phyloP scores from a whole-genome alignment of 53 echinoderm and acorn worm genomes.

The Echinarachnius parma region DNA sequence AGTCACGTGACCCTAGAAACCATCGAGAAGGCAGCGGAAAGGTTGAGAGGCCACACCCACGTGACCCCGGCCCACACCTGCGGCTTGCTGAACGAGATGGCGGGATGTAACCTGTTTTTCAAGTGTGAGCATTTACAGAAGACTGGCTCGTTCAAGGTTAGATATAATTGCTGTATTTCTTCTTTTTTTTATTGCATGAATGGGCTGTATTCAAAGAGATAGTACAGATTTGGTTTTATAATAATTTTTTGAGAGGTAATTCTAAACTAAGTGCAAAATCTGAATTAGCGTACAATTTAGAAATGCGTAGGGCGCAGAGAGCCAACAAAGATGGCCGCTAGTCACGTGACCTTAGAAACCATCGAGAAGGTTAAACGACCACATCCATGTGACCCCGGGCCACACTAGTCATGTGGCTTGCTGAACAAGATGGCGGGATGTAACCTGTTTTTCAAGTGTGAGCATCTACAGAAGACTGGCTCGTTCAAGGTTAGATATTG shows the following conservation, averaged over 20 bases:
- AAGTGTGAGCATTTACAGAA: constrained; percentile 80
- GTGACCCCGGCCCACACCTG: constrained; percentile 79
- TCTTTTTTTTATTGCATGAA: too few relatives aligned
- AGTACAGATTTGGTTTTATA: too few relatives aligned
- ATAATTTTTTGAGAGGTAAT: too few relatives aligned
- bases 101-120: constrained; percentile 66
- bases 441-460: constrained; percentile 80
- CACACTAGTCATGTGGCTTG: constrained; percentile 59
- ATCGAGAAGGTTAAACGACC: constrained; percentile 39
- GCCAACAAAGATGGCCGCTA: too few relatives aligned
- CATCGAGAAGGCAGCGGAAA: too few relatives aligned
- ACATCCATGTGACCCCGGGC: constrained; percentile 58
- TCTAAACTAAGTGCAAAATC: too few relatives aligned
- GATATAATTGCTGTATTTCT: too few relatives aligned
- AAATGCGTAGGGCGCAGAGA: too few relatives aligned
- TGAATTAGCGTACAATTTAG: too few relatives aligned
- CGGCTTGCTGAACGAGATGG: constrained; percentile 50
- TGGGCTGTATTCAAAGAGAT: too few relatives aligned
- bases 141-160: too few relatives aligned
- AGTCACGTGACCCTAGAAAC: constrained; percentile 18
- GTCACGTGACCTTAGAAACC: constrained; percentile 9
- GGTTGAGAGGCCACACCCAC: constrained; percentile 39
- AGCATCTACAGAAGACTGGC: constrained; percentile 66
- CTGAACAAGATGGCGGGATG: constrained; percentile 57
- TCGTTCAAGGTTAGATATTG: too few relatives aligned